Evolutionary conservation across 2,797 vertebrate genomes (phyloP).

Genomic region (Gallinago nigripennis): DNA sequence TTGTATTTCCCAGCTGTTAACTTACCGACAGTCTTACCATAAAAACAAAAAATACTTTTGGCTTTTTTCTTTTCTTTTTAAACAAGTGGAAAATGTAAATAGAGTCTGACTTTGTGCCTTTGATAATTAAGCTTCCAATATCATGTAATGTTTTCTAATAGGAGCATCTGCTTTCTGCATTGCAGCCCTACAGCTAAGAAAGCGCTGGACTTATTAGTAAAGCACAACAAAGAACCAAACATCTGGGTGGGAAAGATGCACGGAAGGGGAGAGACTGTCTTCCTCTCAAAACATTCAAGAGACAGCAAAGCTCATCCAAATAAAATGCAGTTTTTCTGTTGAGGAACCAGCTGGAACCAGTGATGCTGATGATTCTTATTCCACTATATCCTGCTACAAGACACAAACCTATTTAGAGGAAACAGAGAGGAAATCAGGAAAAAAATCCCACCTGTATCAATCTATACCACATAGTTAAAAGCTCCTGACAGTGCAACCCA

Average conservation of each 20-base stretch:
- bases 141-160: neutral
- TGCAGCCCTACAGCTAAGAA: conserved; percentile 25
- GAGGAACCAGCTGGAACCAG: conserved; percentile 34
- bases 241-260: neutral
- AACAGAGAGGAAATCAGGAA: conserved; percentile 1
- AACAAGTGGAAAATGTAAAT: neutral
- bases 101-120: conserved; percentile 20
- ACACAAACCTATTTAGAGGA: neutral
- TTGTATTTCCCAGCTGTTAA: conserved; percentile 11
- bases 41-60: neutral
- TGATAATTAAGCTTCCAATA: conserved; percentile 11
- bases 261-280: neutral
- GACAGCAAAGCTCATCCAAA: neutral
- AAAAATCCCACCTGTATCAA: conserved; percentile 28
- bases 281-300: conserved; percentile 5
- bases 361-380: conserved; percentile 7
- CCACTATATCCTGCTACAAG: neutral
- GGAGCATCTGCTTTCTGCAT: conserved; percentile 18
- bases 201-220: neutral
- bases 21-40: neutral
- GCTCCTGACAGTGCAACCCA: neutral
- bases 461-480: neutral
- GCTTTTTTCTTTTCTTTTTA: neutral
- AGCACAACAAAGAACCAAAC: conserved; percentile 21
- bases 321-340: conserved; percentile 8